These are phyloP conservation scores for Tetragonula clypearis DNA, from an alignment of 1,140 invertebrate genomes.

Conservation along the genomic window DNA sequence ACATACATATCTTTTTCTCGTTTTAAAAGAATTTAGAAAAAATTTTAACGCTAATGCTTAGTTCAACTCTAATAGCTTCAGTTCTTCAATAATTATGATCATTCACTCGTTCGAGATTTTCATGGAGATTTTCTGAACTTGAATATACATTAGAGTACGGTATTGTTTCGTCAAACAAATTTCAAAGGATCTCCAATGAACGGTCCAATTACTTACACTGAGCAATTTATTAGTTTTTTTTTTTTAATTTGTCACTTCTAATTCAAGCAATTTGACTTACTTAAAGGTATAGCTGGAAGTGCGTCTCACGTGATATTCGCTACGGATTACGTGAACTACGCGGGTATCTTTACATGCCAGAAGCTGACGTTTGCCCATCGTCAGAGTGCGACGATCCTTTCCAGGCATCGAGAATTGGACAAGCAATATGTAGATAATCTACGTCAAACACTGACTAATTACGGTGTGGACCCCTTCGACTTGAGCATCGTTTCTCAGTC, in stretches of 20 bases:
- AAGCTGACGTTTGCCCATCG: constrained; percentile 88
- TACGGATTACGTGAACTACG: constrained; percentile 89
- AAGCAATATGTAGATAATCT: constrained; percentile 87
- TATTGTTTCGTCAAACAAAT: background rate
- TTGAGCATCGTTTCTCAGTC: constrained; percentile 88
- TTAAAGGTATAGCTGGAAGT: constrained; percentile 87
- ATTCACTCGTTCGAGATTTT: background rate
- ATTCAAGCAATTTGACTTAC: background rate
- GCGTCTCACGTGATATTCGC: constrained; percentile 88
- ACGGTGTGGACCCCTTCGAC: constrained; percentile 88
- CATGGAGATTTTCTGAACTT: background rate
- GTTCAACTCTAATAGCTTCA: background rate
- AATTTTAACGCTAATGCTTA: background rate
- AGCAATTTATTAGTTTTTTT: background rate
- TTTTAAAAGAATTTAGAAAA: background rate
- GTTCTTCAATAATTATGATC: background rate
- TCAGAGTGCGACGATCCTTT: constrained; percentile 90
- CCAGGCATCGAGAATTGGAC: constrained; percentile 86
- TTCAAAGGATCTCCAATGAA: background rate
- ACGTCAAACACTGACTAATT: constrained; percentile 83
- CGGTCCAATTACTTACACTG: background rate
- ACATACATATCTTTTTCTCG: background rate
- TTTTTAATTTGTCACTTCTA: too few relatives aligned
- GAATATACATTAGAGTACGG: background rate
- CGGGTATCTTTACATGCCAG: constrained; percentile 91